Conservation (phyloP, 2,888 invertebrate genomes). For the Pammene aurita region DNA sequence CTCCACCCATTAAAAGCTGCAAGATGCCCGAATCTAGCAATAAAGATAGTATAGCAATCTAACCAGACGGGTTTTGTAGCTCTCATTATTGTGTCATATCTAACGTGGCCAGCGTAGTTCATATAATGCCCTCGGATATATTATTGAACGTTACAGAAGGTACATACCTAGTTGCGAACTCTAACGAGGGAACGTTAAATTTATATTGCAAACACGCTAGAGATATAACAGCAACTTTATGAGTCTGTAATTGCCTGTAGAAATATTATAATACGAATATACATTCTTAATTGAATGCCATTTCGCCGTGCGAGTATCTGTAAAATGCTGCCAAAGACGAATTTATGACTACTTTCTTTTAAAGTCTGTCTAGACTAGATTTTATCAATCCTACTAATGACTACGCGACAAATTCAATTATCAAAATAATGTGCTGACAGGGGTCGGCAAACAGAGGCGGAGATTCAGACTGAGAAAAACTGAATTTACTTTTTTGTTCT, state of each 20-base stretch:
- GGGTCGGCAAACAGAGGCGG: neutral
- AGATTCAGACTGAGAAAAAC: too few species aligned
- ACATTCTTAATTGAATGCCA: neutral
- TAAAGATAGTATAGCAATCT: too few species aligned
- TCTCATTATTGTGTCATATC: too few species aligned
- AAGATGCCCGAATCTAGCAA: too few species aligned
- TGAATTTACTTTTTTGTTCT: too few species aligned
- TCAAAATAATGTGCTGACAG: slow-evolving; percentile 4
- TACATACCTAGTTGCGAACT: too few species aligned
- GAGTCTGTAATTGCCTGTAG: slow-evolving; percentile 4
- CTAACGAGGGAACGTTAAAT: slow-evolving; percentile 2
- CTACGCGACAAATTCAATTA: neutral
- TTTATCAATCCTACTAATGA: neutral
- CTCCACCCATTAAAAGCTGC: too few species aligned
- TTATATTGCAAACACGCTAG: slow-evolving; percentile 1
- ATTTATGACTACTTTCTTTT: neutral
- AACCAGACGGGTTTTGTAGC: too few species aligned
- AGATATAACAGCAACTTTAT: neutral
- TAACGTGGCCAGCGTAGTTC: too few species aligned
- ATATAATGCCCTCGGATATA: neutral
- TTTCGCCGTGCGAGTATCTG: slow-evolving; percentile 1
- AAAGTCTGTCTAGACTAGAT: slow-evolving; percentile 8
- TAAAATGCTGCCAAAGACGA: slow-evolving; percentile 1
- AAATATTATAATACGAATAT: neutral
- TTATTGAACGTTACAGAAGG: neutral